Percentiles rank a stretch among this genome's conserved stretches.
Evolutionary conservation across 1,140 invertebrate species (phyloP).

Genomic region (Holotrichia oblita): DNA sequence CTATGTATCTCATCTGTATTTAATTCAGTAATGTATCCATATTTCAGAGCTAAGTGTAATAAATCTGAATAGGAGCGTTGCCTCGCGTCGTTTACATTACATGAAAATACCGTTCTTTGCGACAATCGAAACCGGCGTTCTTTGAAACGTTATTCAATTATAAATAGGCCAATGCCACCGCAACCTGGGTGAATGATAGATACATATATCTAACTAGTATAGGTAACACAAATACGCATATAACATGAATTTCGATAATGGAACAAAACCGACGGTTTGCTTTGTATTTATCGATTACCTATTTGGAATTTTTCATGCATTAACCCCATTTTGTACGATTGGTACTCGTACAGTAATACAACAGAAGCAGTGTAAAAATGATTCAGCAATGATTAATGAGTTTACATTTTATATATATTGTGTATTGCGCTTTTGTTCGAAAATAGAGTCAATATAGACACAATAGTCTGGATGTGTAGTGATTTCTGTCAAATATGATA

Average conservation of each 20-base stretch:
- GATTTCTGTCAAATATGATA: neutral
- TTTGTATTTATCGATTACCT: neutral
- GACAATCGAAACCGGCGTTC: neutral
- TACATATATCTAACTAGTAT: neutral
- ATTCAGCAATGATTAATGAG: neutral
- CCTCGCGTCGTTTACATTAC: no score
- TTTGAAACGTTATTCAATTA: neutral
- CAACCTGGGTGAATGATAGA: neutral
- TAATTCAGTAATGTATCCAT: neutral
- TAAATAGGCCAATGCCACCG: neutral
- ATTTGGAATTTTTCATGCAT: neutral
- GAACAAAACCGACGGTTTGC: neutral
- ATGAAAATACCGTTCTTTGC: neutral
- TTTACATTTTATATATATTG: neutral
- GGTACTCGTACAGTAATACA: neutral
- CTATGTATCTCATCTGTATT: neutral
- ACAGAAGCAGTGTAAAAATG: neutral
- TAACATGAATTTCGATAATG: neutral
- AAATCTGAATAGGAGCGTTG: neutral
- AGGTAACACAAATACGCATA: no score
- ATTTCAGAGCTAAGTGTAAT: neutral
- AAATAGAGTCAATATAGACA: neutral
- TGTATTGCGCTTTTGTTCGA: neutral
- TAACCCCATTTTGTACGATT: neutral
- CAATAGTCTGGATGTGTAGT: neutral